These are phyloP conservation scores for Aphidius gifuensis DNA, from an alignment of 1,140 invertebrate species.

Conservation along the genomic window DNA sequence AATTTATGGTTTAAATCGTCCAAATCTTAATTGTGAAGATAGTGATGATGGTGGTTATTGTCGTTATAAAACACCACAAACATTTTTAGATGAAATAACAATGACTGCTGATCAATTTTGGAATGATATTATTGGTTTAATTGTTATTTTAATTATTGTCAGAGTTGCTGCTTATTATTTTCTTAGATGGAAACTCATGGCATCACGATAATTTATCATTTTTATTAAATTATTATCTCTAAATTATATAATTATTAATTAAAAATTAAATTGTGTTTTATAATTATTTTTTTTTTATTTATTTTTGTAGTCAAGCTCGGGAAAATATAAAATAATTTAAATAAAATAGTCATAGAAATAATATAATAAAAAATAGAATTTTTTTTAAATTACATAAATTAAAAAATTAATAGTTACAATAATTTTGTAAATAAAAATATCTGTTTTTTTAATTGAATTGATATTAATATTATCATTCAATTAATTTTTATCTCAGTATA, in stretches of 20 bases:
- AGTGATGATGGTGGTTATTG: slow-evolving; percentile 57
- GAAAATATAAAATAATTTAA: not conserved
- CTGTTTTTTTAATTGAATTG: no score
- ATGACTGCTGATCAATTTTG: slow-evolving; percentile 80
- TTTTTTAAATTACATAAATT: no score
- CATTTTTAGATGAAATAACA: slow-evolving; percentile 75
- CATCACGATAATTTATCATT: slow-evolving; percentile 58
- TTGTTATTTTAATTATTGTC: slow-evolving; percentile 67
- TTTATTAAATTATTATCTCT: not conserved
- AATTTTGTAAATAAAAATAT: no score
- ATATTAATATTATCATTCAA: no score
- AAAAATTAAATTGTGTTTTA: no score
- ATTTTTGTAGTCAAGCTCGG: not conserved
- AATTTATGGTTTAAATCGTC: slow-evolving; percentile 76
- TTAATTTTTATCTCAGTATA: no score
- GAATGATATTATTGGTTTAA: slow-evolving; percentile 75
- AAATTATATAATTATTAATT: not conserved
- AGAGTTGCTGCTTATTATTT: slow-evolving; percentile 74
- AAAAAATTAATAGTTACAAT: no score
- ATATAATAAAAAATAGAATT: no score
- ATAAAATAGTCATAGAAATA: not conserved
- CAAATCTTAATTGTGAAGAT: slow-evolving; percentile 61
- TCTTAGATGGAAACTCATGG: slow-evolving; percentile 73
- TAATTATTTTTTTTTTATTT: not conserved
- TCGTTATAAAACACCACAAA: slow-evolving; percentile 71